phyloP scores from a whole-genome alignment of 1,140 invertebrate species.

The Eueides isabella region DNA sequence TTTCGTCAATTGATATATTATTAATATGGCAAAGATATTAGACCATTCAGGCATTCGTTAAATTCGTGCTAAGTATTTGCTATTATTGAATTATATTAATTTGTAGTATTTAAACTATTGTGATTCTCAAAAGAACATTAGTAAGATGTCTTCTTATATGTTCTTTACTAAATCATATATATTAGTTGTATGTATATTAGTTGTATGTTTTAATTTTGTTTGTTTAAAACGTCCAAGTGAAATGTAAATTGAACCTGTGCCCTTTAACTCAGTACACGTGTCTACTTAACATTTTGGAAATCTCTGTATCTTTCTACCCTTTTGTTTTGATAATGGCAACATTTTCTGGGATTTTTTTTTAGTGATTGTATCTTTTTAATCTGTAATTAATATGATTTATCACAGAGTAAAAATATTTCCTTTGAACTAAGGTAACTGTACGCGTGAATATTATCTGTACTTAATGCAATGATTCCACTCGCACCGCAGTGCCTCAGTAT shows the following conservation, averaged over 20 bases:
- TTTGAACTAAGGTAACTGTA: slow-evolving; percentile 8
- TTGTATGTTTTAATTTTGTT: not conserved
- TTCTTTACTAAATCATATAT: not conserved
- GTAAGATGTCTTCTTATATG: not conserved
- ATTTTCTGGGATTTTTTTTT: no score
- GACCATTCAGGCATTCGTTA: not conserved
- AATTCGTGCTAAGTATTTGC: not conserved
- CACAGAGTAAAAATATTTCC: slow-evolving; percentile 15
- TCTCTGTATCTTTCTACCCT: no score
- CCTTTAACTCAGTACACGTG: not conserved
- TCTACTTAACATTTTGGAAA: not conserved
- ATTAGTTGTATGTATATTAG: not conserved
- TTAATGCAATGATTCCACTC: not conserved
- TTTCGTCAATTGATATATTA: no score
- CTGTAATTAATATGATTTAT: not conserved
- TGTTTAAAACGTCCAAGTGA: not conserved
- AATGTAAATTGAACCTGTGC: not conserved
- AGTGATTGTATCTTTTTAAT: not conserved
- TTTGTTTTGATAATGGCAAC: no score
- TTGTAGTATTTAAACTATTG: not conserved
- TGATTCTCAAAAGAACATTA: not conserved
- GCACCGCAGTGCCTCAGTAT: slow-evolving; percentile 6
- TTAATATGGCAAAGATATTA: not conserved
- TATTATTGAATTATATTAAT: not conserved
- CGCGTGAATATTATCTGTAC: slow-evolving; percentile 11